Percentiles rank a stretch among this genome's conserved stretches.
Conservation (phyloP, 2,113 vertebrate genomes). For the Melierax canorus region DNA sequence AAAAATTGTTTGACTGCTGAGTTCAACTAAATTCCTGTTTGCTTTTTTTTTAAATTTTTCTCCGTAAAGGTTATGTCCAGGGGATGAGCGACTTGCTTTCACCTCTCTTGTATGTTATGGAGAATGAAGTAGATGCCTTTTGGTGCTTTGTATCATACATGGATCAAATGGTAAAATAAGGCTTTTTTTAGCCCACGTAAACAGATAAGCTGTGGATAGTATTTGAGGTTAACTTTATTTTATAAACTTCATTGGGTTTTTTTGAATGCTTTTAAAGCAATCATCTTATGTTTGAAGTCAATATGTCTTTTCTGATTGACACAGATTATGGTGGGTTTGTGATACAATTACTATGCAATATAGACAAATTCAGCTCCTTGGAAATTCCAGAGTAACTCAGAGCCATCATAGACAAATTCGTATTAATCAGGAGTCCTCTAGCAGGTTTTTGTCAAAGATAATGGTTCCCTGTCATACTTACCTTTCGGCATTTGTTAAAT, state of each 20-base stretch:
- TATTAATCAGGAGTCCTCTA: neutral
- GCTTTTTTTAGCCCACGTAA: neutral
- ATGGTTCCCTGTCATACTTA: neutral
- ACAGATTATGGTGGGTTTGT: neutral
- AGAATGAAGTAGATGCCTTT: constrained; percentile 97
- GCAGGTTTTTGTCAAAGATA: neutral
- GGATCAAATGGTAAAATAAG: constrained; percentile 89
- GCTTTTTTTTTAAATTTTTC: neutral
- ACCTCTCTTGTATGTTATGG: constrained; percentile 92
- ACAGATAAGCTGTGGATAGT: neutral
- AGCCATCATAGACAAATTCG: neutral
- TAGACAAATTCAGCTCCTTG: neutral
- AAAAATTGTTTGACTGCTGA: neutral
- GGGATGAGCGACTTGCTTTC: constrained; percentile 98
- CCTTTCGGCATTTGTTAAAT: neutral
- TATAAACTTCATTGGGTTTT: neutral
- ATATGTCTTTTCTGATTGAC: neutral
- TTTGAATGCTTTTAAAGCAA: neutral
- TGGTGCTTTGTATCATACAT: constrained; percentile 97
- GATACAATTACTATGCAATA: neutral
- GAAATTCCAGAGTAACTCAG: neutral
- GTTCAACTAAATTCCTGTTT: neutral
- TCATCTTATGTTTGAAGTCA: neutral
- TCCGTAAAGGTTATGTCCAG: constrained; percentile 88
- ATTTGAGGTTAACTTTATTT: neutral